These are phyloP conservation scores for Hippopotamyrus pictus DNA, from an alignment of 2,797 vertebrate species.

Conservation along the genomic window DNA sequence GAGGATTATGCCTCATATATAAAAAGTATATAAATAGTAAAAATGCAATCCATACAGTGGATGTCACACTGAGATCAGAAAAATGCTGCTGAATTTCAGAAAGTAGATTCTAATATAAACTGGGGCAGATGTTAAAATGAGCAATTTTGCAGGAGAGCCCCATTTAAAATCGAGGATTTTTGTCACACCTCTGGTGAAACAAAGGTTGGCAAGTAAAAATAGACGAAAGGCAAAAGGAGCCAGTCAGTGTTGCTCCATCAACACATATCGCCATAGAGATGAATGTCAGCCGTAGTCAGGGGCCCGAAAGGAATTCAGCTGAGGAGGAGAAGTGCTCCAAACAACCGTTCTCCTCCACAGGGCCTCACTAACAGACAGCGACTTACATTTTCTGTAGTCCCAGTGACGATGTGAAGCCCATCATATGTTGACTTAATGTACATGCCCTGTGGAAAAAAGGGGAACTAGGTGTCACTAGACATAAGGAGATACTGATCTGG, in stretches of 20 bases:
- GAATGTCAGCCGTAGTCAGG: background rate
- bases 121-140: background rate
- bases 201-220: background rate
- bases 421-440: slow-evolving; percentile 98
- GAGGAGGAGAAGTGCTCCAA: background rate
- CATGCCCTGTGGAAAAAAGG: slow-evolving; percentile 71
- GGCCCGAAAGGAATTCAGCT: background rate
- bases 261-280: background rate
- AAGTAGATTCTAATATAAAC: background rate
- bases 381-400: slow-evolving; percentile 93
- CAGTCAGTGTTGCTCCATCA: background rate
- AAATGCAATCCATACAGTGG: background rate
- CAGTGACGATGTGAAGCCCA: slow-evolving; percentile 88
- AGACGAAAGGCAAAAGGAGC: background rate
- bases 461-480: background rate
- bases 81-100: background rate
- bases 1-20: background rate
- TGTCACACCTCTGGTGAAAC: background rate
- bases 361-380: background rate
- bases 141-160: background rate
- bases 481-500: background rate
- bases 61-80: background rate
- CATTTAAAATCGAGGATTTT: background rate
- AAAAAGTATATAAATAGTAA: background rate
- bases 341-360: background rate